Percentiles rank a stretch among this genome's conserved stretches.
phyloP scores from a whole-genome alignment of 2,797 vertebrate genomes.

The Anomalospiza imberbis region DNA sequence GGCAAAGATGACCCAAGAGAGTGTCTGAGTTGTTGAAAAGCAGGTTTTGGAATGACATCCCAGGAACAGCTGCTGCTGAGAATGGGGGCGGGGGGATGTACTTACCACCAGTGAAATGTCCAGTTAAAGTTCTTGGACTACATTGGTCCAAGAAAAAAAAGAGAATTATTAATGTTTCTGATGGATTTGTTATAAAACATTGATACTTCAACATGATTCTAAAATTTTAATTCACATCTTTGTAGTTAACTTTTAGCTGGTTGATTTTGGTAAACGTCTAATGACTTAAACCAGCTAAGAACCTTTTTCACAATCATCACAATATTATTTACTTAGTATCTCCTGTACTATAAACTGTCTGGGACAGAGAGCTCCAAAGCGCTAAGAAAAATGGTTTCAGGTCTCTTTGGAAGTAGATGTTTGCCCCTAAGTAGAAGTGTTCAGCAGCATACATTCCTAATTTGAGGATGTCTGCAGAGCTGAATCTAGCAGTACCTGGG shows the following conservation, averaged over 20 bases:
- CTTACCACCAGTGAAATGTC: background rate
- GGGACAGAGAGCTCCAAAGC: background rate
- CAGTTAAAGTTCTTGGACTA: background rate
- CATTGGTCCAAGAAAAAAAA: background rate
- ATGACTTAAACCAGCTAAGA: background rate
- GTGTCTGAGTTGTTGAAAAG: background rate
- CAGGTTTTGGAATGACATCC: background rate
- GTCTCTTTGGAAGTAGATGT: background rate
- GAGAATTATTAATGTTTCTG: background rate
- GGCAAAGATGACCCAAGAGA: background rate
- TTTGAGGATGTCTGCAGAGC: background rate
- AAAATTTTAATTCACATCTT: background rate
- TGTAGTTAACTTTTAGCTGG: background rate
- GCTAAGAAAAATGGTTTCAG: background rate
- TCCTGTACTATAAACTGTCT: background rate
- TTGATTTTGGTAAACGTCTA: background rate
- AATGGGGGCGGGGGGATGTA: accelerated
- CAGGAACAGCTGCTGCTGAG: background rate
- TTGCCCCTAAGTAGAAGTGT: background rate
- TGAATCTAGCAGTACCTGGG: background rate
- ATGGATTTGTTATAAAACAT: background rate
- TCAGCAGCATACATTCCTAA: background rate
- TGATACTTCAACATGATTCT: background rate
- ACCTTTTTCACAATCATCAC: background rate
- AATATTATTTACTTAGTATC: background rate